phyloP scores from a whole-genome alignment of 2,888 invertebrate genomes.

The Scaptomyza parva region DNA sequence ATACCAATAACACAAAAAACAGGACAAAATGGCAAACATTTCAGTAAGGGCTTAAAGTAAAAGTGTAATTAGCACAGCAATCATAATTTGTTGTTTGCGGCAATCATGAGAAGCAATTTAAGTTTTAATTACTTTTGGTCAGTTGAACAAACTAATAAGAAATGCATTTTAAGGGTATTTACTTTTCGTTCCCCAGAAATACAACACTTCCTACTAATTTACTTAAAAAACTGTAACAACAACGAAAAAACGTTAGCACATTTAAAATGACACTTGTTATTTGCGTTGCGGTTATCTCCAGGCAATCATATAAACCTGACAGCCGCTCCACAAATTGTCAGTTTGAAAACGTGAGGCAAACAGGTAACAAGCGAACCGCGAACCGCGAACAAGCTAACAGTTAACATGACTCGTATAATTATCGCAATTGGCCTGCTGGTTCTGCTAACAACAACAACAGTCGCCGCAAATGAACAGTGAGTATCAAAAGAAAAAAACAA shows the following conservation, averaged over 20 bases:
- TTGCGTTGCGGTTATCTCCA: conserved; percentile 12
- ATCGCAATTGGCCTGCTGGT: conserved; percentile 32
- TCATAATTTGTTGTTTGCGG: not conserved
- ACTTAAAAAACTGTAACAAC: conserved; percentile 1
- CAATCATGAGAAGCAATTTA: not conserved
- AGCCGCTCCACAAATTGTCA: conserved; percentile 20
- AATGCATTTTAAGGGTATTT: not conserved
- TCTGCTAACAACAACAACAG: conserved; percentile 25
- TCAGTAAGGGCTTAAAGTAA: not conserved
- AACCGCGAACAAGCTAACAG: conserved; percentile 11
- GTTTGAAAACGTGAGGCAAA: conserved; percentile 27
- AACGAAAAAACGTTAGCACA: not conserved
- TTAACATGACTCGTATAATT: conserved; percentile 35
- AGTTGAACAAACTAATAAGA: not conserved
- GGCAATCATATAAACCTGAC: conserved; percentile 29
- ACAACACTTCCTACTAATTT: not conserved
- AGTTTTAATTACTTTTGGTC: not conserved
- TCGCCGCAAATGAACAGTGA: conserved; percentile 23
- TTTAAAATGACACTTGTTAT: conserved; percentile 7
- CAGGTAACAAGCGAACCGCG: conserved; percentile 9
- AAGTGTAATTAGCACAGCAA: conserved; percentile 7
- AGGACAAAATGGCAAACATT: not conserved
- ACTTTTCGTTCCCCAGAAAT: not conserved
- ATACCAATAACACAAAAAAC: not conserved
- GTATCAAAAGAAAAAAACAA: conserved; percentile 5